Conservation (phyloP, 2,797 vertebrate species). For the Pterois miles region DNA sequence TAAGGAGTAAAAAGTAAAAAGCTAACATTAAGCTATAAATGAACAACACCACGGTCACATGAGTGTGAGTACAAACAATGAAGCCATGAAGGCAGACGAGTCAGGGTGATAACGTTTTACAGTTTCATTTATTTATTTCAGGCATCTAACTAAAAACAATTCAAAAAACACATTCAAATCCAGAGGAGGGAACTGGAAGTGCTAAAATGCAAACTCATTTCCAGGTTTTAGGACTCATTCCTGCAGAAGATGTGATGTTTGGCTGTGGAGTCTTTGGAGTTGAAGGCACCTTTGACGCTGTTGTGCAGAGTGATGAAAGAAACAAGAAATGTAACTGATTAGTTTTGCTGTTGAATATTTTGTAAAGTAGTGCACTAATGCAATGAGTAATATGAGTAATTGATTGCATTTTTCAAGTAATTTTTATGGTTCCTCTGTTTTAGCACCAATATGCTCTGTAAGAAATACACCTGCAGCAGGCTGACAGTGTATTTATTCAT, state of each 20-base stretch:
- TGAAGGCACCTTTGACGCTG: background rate
- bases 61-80: too few species aligned
- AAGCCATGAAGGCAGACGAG: too few species aligned
- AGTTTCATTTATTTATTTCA: too few species aligned
- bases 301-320: background rate
- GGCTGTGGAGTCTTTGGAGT: background rate
- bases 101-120: too few species aligned
- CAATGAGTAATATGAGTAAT: background rate
- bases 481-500: background rate
- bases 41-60: too few species aligned
- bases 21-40: too few species aligned
- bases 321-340: background rate
- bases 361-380: background rate
- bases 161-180: too few species aligned
- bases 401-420: background rate
- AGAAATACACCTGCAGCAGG: background rate
- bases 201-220: too few species aligned
- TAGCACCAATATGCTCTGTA: background rate
- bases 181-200: too few species aligned
- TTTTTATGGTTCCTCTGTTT: background rate
- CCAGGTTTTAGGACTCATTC: too few species aligned
- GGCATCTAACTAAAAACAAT: too few species aligned
- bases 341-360: background rate
- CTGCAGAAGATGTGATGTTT: background rate
- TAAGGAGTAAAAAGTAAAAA: too few species aligned